Conservation (phyloP, 2,888 invertebrate genomes). For the Tetranychus truncatus region DNA sequence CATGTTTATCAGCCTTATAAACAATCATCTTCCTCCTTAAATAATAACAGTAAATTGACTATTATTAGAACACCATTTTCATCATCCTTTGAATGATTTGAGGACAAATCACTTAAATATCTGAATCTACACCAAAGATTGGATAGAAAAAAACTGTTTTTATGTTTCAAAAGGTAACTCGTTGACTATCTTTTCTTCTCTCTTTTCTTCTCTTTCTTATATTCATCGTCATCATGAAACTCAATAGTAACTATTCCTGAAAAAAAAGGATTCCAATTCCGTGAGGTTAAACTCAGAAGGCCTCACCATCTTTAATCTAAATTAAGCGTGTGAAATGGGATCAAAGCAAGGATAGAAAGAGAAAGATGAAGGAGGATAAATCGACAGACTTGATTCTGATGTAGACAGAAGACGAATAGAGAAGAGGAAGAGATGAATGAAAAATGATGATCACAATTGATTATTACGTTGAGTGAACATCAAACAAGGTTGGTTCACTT, state of each 20-base stretch:
- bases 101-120: not conserved
- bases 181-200: not conserved
- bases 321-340: not conserved
- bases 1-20: not conserved
- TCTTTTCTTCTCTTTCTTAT: not conserved
- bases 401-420: not conserved
- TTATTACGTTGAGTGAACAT: not conserved
- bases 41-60: too few species aligned
- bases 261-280: not conserved
- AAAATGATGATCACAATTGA: not conserved
- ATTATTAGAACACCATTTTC: not conserved
- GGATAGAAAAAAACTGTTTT: too few species aligned
- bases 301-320: not conserved
- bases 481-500: too few species aligned
- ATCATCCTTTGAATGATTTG: not conserved
- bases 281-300: constrained; percentile 1
- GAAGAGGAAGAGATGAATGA: not conserved
- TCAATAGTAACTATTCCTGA: too few species aligned
- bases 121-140: not conserved
- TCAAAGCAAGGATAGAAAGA: not conserved
- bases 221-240: not conserved
- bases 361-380: not conserved
- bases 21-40: not conserved
- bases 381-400: not conserved
- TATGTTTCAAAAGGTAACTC: not conserved